phyloP scores from a whole-genome alignment of 2,888 invertebrate genomes.

The Agriotes lineatus region DNA sequence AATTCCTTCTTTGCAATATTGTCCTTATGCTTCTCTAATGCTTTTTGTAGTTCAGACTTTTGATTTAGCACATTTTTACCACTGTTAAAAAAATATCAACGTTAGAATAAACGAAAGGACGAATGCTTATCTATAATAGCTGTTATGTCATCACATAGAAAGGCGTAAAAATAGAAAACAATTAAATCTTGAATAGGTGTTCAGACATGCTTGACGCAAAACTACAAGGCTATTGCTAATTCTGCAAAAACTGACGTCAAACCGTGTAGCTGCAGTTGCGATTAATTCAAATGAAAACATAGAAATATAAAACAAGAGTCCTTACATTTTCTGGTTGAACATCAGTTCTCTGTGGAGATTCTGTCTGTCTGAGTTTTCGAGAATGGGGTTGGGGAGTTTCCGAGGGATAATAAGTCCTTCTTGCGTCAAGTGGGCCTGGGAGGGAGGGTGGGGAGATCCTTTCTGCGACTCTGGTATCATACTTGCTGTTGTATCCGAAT shows the following conservation, averaged over 20 bases:
- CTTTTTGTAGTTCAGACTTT: conserved; percentile 91
- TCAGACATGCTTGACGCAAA: no score
- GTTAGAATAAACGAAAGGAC: not conserved
- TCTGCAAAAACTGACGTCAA: not conserved
- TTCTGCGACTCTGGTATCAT: conserved; percentile 64
- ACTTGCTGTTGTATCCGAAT: conserved; percentile 50
- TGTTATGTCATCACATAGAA: not conserved
- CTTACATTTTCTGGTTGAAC: conserved; percentile 92
- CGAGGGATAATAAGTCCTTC: conserved; percentile 87
- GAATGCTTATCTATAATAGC: not conserved
- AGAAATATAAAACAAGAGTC: not conserved
- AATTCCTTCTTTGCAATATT: conserved; percentile 79
- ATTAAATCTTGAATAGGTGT: not conserved
- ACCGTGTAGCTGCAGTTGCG: no score
- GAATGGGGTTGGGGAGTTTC: conserved; percentile 88
- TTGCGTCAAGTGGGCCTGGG: conserved; percentile 63
- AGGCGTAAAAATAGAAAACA: not conserved
- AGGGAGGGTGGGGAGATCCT: conserved; percentile 54
- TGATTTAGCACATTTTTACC: conserved; percentile 93
- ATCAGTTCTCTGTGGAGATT: conserved; percentile 89
- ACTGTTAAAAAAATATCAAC: conserved; percentile 71
- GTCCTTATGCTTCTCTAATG: conserved; percentile 90
- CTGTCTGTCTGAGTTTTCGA: conserved; percentile 84
- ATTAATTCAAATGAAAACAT: no score
- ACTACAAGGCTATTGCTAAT: not conserved